Base-by-base conservation (phyloP, 2,797 vertebrate species). In the Argya squamiceps region DNA sequence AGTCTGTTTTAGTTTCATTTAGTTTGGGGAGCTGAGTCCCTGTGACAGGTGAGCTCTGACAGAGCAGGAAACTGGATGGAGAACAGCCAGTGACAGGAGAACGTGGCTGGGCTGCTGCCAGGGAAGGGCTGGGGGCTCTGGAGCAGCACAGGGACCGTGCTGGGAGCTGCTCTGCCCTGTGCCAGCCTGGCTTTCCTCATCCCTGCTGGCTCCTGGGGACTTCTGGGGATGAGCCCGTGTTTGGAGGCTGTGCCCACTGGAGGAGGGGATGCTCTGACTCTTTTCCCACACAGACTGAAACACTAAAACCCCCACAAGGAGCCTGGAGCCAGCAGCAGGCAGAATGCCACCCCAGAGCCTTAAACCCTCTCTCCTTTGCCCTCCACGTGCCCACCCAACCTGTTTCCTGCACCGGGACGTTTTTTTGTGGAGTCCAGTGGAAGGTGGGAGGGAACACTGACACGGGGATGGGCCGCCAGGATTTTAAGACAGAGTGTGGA, bases 401-500 rank as follows among this genome's bases (percentile, higher is more conserved):
- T 2, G 3, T 14, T 69, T 13, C 73, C 36, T 15, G 7, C 5
- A 1, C 0, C 2, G 12, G 11, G 75, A 77, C 16, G 1, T 29
- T 37, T 37, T 67, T 91, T 27, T 58, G 84, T 70, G 76, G 70
- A 74, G 85, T 43, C 75, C 88, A 39, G 79, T 7, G 36, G 69
- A 59, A 81, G 65, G 84, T 2, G 22, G 75, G 84, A 81, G 88
- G 58, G 62, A 26, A 56, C 84, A 50, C 39, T 14, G 4, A 39
- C 0, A 2, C 5, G 62, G 88, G 84, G 50, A 26, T 0, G 50
- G 84, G 91, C 83, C 4, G 3, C 59, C 36, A 41, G 94, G 86
- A 29, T 67, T 91, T 96, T 97, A 96, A 96, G 96, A 96, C 92
- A 96, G 95, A 46, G 95, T 79, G 95, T 95, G 88, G 89, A 96